Evolutionary conservation across 1,140 invertebrate species (phyloP), one percentile per base, ranked within the genome.

Genomic region (Eurosta solidaginis): DNA sequence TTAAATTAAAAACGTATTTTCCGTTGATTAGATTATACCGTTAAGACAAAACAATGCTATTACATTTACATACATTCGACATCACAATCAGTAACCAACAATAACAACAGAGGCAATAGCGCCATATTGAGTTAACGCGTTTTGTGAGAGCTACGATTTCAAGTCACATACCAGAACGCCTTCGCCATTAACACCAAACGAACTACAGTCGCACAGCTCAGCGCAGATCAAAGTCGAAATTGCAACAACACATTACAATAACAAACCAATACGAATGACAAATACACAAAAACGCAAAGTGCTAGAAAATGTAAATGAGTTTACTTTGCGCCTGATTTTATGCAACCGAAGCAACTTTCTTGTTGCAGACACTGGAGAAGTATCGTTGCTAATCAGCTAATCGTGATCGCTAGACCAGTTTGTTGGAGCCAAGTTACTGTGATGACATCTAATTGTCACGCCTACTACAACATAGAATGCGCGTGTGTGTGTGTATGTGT

Each of bases 1-100:
- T 40, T 68, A 68, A 68, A 68, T 68, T 68, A 68, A 68, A 68
- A 68, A 40, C 59, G n/a, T 40, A 68, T 68, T 40, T 68, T 42
- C 59, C 22, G 17, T 9, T 68, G 59, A 68, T 68, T 68, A 33
- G 59, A 68, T 68, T 68, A n/a, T n/a, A 68, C 33, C 33, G 7
- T 33, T 22, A 68, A 68, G 40, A 68, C 59, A 27, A 68, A 68
- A 33, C 59, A 36, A 17, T 22, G n/a, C 17, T n/a, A 17, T 33
- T n/a, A 40, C 33, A n/a, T 20, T 20, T 7, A 36, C 33, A 10
- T 40, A 17, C 5, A 7, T 27, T 3, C 59, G 33, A 29, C n/a
- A n/a, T n/a, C n/a, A n/a, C n/a, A n/a, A n/a, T 5, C 59, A 20
- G n/a, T 1, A 20, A 6, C 33, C 59, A 3, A 14, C 20, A 20